These are phyloP conservation scores for Neofelis nebulosa DNA, from an alignment of 2,113 vertebrate genomes.

Conservation along the genomic window DNA sequence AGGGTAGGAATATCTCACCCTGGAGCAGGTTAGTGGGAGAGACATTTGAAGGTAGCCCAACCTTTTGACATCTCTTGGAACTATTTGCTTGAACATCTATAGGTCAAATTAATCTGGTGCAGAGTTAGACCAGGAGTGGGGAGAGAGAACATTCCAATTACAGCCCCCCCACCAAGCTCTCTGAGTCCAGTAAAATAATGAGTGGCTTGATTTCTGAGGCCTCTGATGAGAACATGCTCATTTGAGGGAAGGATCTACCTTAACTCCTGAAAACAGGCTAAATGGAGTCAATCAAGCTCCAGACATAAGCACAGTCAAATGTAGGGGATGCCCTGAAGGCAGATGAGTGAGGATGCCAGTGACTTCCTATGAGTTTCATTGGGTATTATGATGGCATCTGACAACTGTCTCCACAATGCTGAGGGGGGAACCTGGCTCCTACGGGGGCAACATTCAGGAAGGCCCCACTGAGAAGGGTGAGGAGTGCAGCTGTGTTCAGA, in stretches of 20 bases:
- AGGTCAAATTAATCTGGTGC: not conserved
- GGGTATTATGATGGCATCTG: not conserved
- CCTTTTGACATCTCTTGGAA: not conserved
- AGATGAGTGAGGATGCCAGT: not conserved
- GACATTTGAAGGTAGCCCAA: not conserved
- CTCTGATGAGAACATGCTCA: not conserved
- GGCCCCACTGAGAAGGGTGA: not conserved
- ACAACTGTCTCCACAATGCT: not conserved
- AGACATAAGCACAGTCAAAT: not conserved
- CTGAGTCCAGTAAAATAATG: not conserved
- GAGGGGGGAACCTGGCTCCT: not conserved
- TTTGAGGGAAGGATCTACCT: not conserved
- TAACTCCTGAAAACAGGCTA: not conserved
- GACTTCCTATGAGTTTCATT: not conserved
- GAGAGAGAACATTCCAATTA: not conserved
- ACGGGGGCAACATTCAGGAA: not conserved
- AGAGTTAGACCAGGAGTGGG: not conserved
- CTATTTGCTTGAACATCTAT: not conserved
- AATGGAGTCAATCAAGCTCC: not conserved
- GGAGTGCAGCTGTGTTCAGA: not conserved
- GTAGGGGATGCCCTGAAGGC: not conserved
- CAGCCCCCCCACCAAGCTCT: not conserved
- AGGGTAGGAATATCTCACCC: not conserved
- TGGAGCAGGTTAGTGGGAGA: not conserved
- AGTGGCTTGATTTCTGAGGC: not conserved